phyloP scores from a whole-genome alignment of 2,888 invertebrate genomes.

The Caenorhabditis imperialis region DNA sequence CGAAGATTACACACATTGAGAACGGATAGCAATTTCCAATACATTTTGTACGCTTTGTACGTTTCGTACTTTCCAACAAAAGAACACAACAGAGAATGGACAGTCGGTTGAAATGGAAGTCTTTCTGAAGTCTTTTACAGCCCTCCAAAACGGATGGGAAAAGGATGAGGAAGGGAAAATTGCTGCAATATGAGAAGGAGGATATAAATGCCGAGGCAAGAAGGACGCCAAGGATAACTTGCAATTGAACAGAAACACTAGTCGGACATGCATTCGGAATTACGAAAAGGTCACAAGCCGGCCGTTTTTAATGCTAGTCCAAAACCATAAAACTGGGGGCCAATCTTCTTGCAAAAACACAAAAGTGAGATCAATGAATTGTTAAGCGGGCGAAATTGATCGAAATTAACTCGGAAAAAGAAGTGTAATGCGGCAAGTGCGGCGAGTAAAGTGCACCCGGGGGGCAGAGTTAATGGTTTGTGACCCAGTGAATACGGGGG shows the following conservation, averaged over 20 bases:
- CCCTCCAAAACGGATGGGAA: not conserved
- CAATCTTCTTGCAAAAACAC: constrained; percentile 34
- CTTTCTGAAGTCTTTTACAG: not conserved
- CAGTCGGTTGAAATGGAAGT: not conserved
- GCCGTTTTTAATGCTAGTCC: constrained; percentile 41
- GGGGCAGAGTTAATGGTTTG: constrained; percentile 45
- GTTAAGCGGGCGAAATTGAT: constrained; percentile 16
- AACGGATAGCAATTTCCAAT: constrained; percentile 20
- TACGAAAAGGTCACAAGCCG: constrained; percentile 51
- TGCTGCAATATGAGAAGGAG: constrained; percentile 8
- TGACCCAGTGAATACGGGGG: constrained; percentile 18
- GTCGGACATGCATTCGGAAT: constrained; percentile 40
- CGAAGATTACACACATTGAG: constrained; percentile 42
- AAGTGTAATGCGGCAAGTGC: no score
- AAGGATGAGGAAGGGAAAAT: not conserved
- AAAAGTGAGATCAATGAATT: constrained; percentile 2
- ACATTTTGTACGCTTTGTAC: not conserved
- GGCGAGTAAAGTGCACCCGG: constrained; percentile 42
- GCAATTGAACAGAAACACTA: constrained; percentile 37
- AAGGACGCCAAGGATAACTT: constrained; percentile 37
- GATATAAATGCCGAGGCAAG: constrained; percentile 1
- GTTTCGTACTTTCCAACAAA: constrained; percentile 12
- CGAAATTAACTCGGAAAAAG: constrained; percentile 26
- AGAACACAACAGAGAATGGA: not conserved
- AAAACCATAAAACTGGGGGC: constrained; percentile 35